Conservation (phyloP, 2,797 vertebrate species). For the Typhlichthys eigenmanni region DNA sequence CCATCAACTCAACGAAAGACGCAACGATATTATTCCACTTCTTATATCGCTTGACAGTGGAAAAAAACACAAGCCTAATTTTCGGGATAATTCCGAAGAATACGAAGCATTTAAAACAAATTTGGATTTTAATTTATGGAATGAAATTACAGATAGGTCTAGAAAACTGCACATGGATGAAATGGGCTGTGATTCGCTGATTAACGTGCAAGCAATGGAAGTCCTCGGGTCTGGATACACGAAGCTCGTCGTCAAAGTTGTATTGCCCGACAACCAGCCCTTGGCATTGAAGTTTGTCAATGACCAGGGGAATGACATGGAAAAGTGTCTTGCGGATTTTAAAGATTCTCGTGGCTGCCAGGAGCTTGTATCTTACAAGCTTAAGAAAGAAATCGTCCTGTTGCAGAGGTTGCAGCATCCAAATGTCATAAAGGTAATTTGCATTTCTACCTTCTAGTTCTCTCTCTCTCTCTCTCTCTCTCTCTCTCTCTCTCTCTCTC, state of each 20-base stretch:
- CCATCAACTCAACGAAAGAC: conserved; percentile 69
- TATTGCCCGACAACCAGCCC: conserved; percentile 68
- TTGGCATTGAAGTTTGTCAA: conserved; percentile 86
- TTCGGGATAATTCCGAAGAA: conserved; percentile 11
- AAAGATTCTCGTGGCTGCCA: conserved; percentile 78
- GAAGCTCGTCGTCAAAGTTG: conserved; percentile 83
- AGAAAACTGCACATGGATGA: conserved; percentile 51
- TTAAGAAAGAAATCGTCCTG: conserved; percentile 86
- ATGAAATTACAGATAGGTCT: conserved; percentile 50
- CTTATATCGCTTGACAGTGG: conserved; percentile 40
- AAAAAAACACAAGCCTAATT: conserved; percentile 1
- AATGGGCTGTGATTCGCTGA: conserved; percentile 79
- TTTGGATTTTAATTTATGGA: conserved; percentile 56
- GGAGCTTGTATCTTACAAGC: conserved; percentile 84
- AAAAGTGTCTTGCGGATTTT: conserved; percentile 80
- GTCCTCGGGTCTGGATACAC: conserved; percentile 86
- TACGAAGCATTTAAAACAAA: conserved; percentile 5
- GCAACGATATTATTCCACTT: conserved; percentile 73
- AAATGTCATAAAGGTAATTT: conserved; percentile 84
- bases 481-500: too few relatives aligned
- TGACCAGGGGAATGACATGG: conserved; percentile 83
- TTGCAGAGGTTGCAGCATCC: conserved; percentile 82
- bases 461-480: not conserved
- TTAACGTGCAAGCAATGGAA: conserved; percentile 69
- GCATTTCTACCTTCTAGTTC: not conserved